phyloP scores from a whole-genome alignment of 2,888 invertebrate genomes.

The Dyspetes luteomarginatus region DNA sequence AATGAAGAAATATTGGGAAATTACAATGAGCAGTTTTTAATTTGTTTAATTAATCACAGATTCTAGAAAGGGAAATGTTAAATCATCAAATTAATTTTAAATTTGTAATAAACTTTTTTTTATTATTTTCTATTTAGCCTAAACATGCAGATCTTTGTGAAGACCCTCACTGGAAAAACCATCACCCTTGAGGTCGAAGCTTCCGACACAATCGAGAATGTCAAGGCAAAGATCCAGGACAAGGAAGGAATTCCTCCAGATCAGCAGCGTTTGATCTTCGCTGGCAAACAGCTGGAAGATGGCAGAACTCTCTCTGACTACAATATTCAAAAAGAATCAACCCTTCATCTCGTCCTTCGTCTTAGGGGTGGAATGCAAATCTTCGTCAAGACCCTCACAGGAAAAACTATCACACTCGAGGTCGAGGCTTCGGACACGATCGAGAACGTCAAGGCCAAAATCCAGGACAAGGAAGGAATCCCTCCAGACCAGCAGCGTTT shows the following conservation, averaged over 20 bases:
- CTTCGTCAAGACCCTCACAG: constrained; percentile 85
- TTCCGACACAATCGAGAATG: constrained; percentile 32
- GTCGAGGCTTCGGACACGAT: constrained; percentile 85
- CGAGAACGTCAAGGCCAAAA: constrained; percentile 84
- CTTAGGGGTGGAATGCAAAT: constrained; percentile 84
- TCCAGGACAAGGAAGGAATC: constrained; percentile 84
- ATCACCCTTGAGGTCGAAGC: constrained; percentile 36
- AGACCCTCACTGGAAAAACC: constrained; percentile 31
- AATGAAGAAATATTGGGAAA: no score
- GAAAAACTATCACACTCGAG: constrained; percentile 84
- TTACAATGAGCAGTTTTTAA: no score
- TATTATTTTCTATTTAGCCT: constrained; percentile 64
- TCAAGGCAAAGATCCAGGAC: constrained; percentile 32
- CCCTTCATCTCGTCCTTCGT: constrained; percentile 64
- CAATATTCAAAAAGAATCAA: constrained; percentile 68
- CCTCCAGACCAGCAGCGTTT: constrained; percentile 85
- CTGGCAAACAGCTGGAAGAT: constrained; percentile 55
- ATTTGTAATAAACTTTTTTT: not conserved
- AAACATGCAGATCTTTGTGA: constrained; percentile 96
- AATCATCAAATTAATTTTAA: no score
- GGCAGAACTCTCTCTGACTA: constrained; percentile 65
- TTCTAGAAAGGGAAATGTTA: no score
- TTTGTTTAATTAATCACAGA: no score
- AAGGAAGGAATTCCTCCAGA: constrained; percentile 33
- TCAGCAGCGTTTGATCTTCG: constrained; percentile 39